phyloP scores from a whole-genome alignment of 2,113 vertebrate genomes.

The Urocolius indicus region DNA sequence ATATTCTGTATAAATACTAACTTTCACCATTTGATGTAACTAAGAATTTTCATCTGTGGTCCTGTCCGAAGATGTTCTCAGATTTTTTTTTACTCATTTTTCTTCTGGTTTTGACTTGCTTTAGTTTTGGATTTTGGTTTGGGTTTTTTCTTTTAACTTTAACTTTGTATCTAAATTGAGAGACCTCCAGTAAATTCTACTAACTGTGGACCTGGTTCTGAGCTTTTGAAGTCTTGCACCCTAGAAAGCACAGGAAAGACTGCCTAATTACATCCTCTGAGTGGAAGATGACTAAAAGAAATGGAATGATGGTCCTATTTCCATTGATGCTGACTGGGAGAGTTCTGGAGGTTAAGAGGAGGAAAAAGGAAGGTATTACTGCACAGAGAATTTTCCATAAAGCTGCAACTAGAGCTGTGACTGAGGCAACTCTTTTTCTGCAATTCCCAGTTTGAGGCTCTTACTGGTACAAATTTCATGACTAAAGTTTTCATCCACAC shows the following conservation, averaged over 20 bases:
- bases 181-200: not conserved
- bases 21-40: not conserved
- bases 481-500: not conserved
- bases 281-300: not conserved
- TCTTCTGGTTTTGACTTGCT: rapidly evolving
- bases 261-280: not conserved
- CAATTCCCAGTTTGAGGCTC: not conserved
- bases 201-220: not conserved
- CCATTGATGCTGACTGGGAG: not conserved
- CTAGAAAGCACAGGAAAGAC: not conserved
- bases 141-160: not conserved
- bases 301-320: not conserved
- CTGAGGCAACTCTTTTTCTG: not conserved
- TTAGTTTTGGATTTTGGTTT: rapidly evolving
- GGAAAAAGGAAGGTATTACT: not conserved
- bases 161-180: not conserved
- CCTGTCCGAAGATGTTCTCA: not conserved
- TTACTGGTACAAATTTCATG: not conserved
- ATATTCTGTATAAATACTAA: not conserved
- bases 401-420: rapidly evolving
- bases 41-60: not conserved
- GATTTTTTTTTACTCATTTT: not conserved
- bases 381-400: not conserved
- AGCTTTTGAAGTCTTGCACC: not conserved
- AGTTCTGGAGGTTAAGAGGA: not conserved